Percentiles rank a stretch among this genome's conserved stretches.
These are phyloP conservation scores for Mastigias papua DNA, from an alignment of 30 jellyfish, hydroid and myxozoan genomes.

Conservation along the genomic window DNA sequence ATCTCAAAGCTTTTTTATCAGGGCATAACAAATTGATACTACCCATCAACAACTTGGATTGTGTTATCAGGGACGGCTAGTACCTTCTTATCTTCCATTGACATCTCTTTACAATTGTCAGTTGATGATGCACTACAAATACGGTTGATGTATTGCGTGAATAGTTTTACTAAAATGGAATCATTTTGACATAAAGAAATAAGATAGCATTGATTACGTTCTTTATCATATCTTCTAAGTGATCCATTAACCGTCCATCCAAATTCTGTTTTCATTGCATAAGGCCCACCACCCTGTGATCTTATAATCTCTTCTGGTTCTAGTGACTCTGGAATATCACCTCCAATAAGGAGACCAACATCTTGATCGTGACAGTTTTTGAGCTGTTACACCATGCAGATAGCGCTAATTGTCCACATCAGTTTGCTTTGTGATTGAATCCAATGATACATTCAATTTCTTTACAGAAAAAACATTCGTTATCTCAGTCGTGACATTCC, in stretches of 20 bases:
- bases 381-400: slow-evolving; percentile 51
- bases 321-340: slow-evolving; percentile 50
- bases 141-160: slow-evolving; percentile 56
- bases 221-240: slow-evolving; percentile 42
- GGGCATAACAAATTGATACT: slow-evolving; percentile 49
- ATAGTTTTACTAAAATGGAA: slow-evolving; percentile 20
- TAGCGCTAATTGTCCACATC: slow-evolving; percentile 51
- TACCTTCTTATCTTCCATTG: slow-evolving; percentile 66
- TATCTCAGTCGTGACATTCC: slow-evolving; percentile 29
- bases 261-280: slow-evolving; percentile 61
- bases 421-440: slow-evolving; percentile 46
- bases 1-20: too few relatives aligned
- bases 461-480: slow-evolving; percentile 50
- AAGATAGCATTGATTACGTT: slow-evolving; percentile 29
- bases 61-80: slow-evolving; percentile 36
- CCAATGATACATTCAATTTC: slow-evolving; percentile 30
- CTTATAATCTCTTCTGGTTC: slow-evolving; percentile 26
- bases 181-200: slow-evolving; percentile 3
- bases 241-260: slow-evolving; percentile 78
- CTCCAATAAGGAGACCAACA: slow-evolving; percentile 60
- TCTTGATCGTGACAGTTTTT: slow-evolving; percentile 18
- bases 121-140: slow-evolving; percentile 33
- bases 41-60: slow-evolving; percentile 47
- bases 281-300: slow-evolving; percentile 52
- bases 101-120: slow-evolving; percentile 56